Evolutionary conservation across 1,140 invertebrate genomes (phyloP).

Genomic region (Calliphora vicina): DNA sequence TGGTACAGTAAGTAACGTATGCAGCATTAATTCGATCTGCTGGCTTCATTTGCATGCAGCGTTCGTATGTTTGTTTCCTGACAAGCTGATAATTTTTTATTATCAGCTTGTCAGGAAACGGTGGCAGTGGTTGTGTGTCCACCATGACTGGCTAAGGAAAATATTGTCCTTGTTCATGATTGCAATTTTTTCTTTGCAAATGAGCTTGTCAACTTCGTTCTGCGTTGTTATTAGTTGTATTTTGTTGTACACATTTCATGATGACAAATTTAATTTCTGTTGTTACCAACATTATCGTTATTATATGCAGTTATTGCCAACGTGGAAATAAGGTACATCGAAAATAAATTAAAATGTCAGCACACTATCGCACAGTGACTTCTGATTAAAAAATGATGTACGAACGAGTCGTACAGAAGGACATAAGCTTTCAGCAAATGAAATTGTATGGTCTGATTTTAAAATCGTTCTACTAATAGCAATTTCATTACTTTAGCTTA

Average conservation of each 20-base stretch:
- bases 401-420: too few relatives aligned
- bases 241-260: neutral
- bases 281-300: too few relatives aligned
- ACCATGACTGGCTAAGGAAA: neutral
- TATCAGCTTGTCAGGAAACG: neutral
- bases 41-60: neutral
- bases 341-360: constrained; percentile 29
- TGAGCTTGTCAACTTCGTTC: constrained; percentile 24
- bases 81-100: neutral
- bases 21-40: too few relatives aligned
- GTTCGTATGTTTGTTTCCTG: neutral
- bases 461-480: too few relatives aligned
- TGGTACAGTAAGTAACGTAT: too few relatives aligned
- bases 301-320: neutral
- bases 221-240: neutral
- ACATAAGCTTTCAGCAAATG: too few relatives aligned
- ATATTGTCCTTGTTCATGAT: neutral
- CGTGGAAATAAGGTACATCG: constrained; percentile 5
- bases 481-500: too few relatives aligned
- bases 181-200: neutral
- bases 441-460: too few relatives aligned
- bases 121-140: neutral
- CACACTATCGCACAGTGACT: too few relatives aligned
- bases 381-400: too few relatives aligned
- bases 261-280: neutral